Evolutionary conservation across 2,888 invertebrate genomes (phyloP), one percentile per base, ranked within the genome.

Genomic region (Crocallis elinguaria): DNA sequence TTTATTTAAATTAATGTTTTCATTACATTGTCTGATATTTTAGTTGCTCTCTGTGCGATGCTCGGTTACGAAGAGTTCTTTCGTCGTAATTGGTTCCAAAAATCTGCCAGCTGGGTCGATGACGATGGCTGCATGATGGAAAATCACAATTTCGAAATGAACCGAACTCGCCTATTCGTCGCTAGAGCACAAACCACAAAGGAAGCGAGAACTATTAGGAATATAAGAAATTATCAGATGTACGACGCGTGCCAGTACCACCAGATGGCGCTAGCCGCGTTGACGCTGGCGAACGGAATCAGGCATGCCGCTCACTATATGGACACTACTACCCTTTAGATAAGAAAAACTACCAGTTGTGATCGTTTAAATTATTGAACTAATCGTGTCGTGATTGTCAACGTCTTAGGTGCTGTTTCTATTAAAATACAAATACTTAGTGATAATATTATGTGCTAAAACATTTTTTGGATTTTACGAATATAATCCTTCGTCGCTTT

Each of bases 91-190:
- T 60, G 56, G 60, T 60, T 53, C 11, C 32, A 66, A n/a, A 79
- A 77, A 49, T 60, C 57, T 1, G 37, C 60, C 2, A 72, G 70
- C 42, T 79, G 77, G 77, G 54, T 75, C 2, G 68, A 73, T 33
- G 53, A 67, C 2, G 41, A 65, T 0, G 77, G 75, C 0, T 79
- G 79, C 23, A 56, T 76, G 1, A 30, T 50, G 2, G 79, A 77
- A 46, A 53, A 62, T 23, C 53, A 19, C 2, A 76, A 76, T 44
- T 73, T 50, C 25, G 38, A 50, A 7, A n/a, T 53, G 7, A 56
- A 56, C 27, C 39, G 41, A 6, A 56, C 50, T 13, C 21, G 37
- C 8, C 12, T 56, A 27, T 29, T 27, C n/a, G 3, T 46, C 1
- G 16, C 39, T 0, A 32, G 13, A 9, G 17, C 29, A 2, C 37